Evolutionary conservation across 2,888 invertebrate genomes (phyloP).

Genomic region (Volucella inanis): DNA sequence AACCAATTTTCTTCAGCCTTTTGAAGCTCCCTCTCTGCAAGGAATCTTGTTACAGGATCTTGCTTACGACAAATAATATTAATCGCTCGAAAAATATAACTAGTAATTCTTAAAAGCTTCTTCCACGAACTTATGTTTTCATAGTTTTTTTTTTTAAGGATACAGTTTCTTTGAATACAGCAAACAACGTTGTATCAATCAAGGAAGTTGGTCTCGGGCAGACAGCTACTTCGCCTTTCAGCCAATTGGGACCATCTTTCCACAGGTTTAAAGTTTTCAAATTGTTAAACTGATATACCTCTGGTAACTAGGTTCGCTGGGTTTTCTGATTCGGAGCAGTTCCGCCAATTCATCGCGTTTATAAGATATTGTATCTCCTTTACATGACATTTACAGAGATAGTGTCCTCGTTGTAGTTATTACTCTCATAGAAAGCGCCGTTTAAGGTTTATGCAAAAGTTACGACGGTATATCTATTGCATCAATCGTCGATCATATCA

Average conservation of each 20-base stretch:
- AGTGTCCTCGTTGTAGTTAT: no score
- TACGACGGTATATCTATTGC: no score
- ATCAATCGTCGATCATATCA: no score
- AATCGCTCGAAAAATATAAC: no score
- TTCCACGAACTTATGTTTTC: no score
- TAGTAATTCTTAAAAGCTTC: no score
- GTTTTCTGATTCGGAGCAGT: slow-evolving; percentile 18
- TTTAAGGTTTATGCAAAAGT: no score
- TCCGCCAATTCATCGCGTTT: slow-evolving; percentile 6
- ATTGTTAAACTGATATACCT: slow-evolving; percentile 25
- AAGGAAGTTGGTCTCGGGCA: slow-evolving; percentile 5
- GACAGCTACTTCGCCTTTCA: slow-evolving; percentile 10
- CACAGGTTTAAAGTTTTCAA: slow-evolving; percentile 4
- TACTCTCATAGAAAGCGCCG: no score
- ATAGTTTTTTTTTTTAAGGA: background rate
- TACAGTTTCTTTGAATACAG: background rate
- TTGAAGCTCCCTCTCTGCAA: no score
- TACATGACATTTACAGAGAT: background rate
- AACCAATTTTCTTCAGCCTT: no score
- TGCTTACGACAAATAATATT: no score
- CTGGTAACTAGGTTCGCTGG: slow-evolving; percentile 28
- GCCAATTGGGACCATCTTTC: slow-evolving; percentile 18
- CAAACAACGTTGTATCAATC: background rate
- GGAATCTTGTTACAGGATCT: no score
- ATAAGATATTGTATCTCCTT: slow-evolving; percentile 5